Conservation (phyloP, 1,140 invertebrate genomes). For the Stratiolaelaps scimitus region DNA sequence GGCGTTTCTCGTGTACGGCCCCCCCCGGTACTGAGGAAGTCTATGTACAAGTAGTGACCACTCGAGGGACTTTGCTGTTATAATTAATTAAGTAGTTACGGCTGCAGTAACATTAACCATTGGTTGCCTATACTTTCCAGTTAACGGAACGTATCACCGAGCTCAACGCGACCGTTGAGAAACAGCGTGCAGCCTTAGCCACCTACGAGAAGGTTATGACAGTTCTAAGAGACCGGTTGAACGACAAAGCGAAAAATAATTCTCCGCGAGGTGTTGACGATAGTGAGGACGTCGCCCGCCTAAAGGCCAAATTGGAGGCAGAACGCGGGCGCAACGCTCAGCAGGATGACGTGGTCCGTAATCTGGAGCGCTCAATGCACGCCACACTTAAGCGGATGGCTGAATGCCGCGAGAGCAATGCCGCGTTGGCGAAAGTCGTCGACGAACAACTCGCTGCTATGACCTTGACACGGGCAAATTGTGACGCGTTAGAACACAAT, state of each 20-base stretch:
- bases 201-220: neutral
- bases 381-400: constrained; percentile 13
- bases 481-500: neutral
- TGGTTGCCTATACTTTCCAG: too few species aligned
- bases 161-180: neutral
- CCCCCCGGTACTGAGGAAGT: too few species aligned
- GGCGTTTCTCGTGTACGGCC: too few species aligned
- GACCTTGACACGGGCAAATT: neutral
- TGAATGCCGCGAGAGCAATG: neutral
- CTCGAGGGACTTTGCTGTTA: too few species aligned
- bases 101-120: too few species aligned
- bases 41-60: too few species aligned
- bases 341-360: neutral
- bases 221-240: neutral
- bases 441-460: constrained; percentile 2
- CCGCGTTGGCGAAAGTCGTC: neutral
- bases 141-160: neutral
- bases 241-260: too few species aligned
- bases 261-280: neutral
- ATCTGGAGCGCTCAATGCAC: constrained; percentile 12
- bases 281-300: neutral
- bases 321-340: neutral
- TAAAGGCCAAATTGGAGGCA: neutral
- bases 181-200: neutral
- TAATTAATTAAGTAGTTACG: too few species aligned